Conservation (phyloP, 1,140 invertebrate species). For the Stenopsyche tienmushanensis region DNA sequence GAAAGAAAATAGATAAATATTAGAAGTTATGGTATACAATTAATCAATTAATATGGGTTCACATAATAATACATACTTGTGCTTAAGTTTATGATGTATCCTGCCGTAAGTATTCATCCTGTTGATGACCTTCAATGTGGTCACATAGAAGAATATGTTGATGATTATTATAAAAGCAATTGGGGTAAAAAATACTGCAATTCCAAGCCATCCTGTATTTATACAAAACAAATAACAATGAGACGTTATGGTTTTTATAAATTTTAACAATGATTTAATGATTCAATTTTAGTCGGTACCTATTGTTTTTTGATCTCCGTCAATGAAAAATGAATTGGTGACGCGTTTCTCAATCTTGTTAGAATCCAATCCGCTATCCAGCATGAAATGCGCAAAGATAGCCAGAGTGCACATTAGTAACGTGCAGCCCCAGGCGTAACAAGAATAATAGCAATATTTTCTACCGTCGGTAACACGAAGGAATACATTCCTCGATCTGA, state of each 20-base stretch:
- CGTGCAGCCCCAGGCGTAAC: conserved; percentile 76
- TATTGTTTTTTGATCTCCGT: conserved; percentile 65
- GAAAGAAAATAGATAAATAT: conserved; percentile 48
- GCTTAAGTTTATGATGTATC: conserved; percentile 82
- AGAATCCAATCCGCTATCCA: conserved; percentile 66
- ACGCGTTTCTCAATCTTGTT: conserved; percentile 43
- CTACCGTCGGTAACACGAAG: conserved; percentile 76
- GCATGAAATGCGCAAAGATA: conserved; percentile 75
- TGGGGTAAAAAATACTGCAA: conserved; percentile 77
- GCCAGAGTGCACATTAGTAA: conserved; percentile 67
- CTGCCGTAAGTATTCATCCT: conserved; percentile 77
- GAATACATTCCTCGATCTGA: conserved; percentile 78
- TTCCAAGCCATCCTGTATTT: conserved; percentile 70
- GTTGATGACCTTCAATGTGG: conserved; percentile 76
- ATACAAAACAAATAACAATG: conserved; percentile 6
- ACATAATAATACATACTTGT: conserved; percentile 58
- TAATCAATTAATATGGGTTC: background rate
- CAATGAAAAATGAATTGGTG: conserved; percentile 50
- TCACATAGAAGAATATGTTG: conserved; percentile 75
- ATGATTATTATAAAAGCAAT: conserved; percentile 75
- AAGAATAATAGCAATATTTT: conserved; percentile 84
- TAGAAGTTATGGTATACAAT: background rate
- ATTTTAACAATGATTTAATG: background rate
- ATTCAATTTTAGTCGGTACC: conserved; percentile 46
- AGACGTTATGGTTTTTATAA: conserved; percentile 6